Evolutionary conservation across 2,113 vertebrate species (phyloP).

Genomic region (Rostratula benghalensis): DNA sequence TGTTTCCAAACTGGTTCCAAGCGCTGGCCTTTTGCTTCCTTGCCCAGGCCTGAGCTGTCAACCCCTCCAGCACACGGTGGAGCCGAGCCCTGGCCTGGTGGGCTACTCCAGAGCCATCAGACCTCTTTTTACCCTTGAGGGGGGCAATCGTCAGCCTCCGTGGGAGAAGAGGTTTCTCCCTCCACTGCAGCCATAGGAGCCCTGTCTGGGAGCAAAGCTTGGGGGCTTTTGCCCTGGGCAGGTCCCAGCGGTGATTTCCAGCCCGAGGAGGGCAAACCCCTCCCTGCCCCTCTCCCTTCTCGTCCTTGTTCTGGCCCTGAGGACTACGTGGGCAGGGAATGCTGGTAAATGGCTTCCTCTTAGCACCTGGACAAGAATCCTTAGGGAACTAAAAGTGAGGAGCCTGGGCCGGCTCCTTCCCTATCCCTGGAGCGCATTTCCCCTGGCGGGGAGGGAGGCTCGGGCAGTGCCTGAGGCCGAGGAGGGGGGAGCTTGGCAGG

Average conservation of each 20-base stretch:
- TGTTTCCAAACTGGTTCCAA: neutral
- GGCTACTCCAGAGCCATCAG: neutral
- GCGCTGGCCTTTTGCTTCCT: neutral
- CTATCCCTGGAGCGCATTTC: neutral
- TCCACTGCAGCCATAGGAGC: neutral
- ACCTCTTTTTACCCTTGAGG: accelerated
- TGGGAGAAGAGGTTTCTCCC: too few relatives aligned
- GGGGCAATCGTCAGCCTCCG: too few relatives aligned
- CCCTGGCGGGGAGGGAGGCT: neutral
- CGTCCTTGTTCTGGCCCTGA: neutral
- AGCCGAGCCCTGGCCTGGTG: neutral
- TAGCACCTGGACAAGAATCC: neutral
- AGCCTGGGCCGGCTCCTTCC: neutral
- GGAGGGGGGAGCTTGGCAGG: neutral
- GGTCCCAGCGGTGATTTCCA: neutral
- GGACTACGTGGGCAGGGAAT: neutral
- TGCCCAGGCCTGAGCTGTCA: neutral
- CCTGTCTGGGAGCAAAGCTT: neutral
- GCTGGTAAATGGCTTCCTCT: neutral
- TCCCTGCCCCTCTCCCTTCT: neutral
- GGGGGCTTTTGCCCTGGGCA: neutral
- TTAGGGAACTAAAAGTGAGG: neutral
- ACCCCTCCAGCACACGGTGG: neutral
- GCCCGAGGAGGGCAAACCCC: neutral
- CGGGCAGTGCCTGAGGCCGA: neutral